A percentile compares a stretch with the other conserved stretches of the same genome.
These are phyloP conservation scores for Romanogobio albipinnatus DNA, from an alignment of 2,113 vertebrate species.

Conservation along the genomic window DNA sequence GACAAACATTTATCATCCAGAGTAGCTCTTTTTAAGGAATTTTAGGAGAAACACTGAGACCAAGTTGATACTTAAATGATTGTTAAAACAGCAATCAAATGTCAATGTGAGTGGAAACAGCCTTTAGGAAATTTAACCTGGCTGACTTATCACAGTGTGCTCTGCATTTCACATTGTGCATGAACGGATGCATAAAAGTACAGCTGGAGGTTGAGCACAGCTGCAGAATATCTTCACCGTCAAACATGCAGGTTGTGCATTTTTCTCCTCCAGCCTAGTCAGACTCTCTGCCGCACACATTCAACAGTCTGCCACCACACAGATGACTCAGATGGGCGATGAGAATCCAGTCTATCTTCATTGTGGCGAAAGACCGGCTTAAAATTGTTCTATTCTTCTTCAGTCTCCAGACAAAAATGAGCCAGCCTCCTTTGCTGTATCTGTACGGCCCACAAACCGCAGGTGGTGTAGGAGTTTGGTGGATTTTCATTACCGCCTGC, in stretches of 20 bases:
- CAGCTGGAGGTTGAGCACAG: constrained; percentile 43
- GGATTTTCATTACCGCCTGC: constrained; percentile 52
- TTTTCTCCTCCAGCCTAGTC: constrained; percentile 5
- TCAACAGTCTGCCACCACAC: neutral
- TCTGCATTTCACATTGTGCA: constrained; percentile 37
- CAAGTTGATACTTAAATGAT: neutral
- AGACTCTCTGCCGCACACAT: neutral
- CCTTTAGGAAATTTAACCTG: constrained; percentile 62
- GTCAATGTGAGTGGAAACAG: constrained; percentile 10
- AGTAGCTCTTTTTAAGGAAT: neutral
- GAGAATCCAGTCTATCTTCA: neutral
- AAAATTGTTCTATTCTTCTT: constrained; percentile 41
- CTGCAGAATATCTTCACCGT: constrained; percentile 6
- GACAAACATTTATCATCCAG: neutral
- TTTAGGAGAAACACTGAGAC: neutral
- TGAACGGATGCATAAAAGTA: constrained; percentile 21
- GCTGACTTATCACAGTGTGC: constrained; percentile 66
- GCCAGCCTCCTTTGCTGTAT: constrained; percentile 1
- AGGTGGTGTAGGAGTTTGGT: constrained; percentile 56
- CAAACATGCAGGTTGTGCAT: neutral
- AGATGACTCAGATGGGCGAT: neutral
- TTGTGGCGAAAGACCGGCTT: constrained; percentile 37
- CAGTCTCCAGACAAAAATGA: constrained; percentile 11
- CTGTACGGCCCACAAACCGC: constrained; percentile 50
- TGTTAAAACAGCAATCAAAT: neutral